Evolutionary conservation across 2,113 vertebrate species (phyloP).

Genomic region (Columba janthina): DNA sequence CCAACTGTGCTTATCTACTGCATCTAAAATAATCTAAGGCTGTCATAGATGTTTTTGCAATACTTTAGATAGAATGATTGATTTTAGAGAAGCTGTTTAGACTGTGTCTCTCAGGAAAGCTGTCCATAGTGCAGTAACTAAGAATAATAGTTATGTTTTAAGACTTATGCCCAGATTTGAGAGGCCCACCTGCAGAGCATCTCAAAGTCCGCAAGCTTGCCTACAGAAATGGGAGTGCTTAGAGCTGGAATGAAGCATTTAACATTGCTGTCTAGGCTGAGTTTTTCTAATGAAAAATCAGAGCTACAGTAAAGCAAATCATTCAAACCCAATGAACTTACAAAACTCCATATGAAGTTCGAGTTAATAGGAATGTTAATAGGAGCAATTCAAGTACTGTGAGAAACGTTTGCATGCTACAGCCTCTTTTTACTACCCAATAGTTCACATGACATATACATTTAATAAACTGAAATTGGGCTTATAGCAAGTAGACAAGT

Average conservation of each 20-base stretch:
- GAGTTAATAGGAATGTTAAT: neutral
- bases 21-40: constrained; percentile 47
- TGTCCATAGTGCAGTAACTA: neutral
- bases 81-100: constrained; percentile 23
- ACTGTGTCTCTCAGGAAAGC: constrained; percentile 39
- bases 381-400: neutral
- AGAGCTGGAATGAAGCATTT: neutral
- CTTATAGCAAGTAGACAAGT: neutral
- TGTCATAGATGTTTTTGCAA: constrained; percentile 37
- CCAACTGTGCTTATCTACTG: neutral
- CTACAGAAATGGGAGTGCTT: neutral
- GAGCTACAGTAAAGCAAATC: neutral
- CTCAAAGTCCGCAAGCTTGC: neutral
- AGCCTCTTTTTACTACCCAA: neutral
- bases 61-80: constrained; percentile 6
- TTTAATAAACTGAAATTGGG: neutral
- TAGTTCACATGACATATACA: neutral
- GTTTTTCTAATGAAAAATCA: neutral
- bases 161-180: neutral
- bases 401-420: neutral
- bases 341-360: neutral
- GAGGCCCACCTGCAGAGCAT: constrained; percentile 2
- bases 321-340: neutral
- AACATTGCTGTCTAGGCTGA: neutral
- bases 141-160: constrained; percentile 18